Base-by-base conservation (phyloP, 2,797 vertebrate species). In the Ciconia nigra region DNA sequence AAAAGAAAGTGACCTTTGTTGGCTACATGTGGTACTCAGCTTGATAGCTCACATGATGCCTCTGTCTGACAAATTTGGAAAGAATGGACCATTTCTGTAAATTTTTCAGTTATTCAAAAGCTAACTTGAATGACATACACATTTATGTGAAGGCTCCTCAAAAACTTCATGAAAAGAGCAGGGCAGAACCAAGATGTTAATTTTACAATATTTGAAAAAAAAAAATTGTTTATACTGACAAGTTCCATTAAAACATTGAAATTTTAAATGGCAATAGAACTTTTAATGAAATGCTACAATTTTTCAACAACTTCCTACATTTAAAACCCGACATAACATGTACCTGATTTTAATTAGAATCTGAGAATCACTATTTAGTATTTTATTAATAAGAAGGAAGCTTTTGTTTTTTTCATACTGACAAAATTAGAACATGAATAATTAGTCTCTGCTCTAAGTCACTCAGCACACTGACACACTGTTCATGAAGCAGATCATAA, bases 321-420 rank as follows among this genome's bases (percentile, higher is more conserved):
- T n/a, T 80, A 73, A 89, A 29, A 3, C 0, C 9, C 8, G 13
- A 16, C 0, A 1, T 41, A 46, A 25, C 31, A 4, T 5, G 4
- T 28, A 67, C 3, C 24, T 13, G 3, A 57, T 67, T 91, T 83
- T 65, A 70, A 81, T 83, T 88, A 77, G 12, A 66, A 41, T 71
- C 17, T 39, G 44, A 57, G 19, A 91, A 71, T 59, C 16, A 9
- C 2, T 74, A 7, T 70, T 87, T 42, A 76, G 8, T 31, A 4
- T 31, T 71, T 90, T 42, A 54, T 55, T 76, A 90, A 58, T 20
- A 54, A 80, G 57, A 49, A 74, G 42, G 35, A 78, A 54, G 1
- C 13, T 70, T 24, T 58, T n/a, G 7, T 5, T 73, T 74, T 65
- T 65, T 69, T 78, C 26, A 54, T 29, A 35, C 8, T 65, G 46